Evolutionary conservation across 92 coral and sea anemone species (phyloP).

Genomic region (Montipora capitata): DNA sequence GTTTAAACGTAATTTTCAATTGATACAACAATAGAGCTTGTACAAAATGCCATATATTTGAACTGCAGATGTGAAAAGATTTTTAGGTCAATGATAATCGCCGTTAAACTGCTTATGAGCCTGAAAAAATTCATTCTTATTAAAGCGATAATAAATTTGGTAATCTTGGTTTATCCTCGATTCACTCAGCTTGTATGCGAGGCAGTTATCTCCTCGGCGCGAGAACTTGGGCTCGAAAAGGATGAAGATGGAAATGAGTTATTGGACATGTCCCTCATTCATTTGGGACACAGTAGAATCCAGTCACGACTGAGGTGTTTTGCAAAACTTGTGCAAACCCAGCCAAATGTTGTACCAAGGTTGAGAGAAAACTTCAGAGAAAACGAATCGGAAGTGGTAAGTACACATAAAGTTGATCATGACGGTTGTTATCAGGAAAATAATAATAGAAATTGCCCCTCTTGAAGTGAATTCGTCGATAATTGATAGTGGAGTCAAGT

Average conservation of each 20-base stretch:
- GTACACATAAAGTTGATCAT: neutral
- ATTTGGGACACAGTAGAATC: conserved; percentile 44
- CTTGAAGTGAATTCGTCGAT: too few species aligned
- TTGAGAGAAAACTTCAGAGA: neutral
- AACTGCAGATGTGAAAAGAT: too few species aligned
- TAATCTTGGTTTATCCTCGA: neutral
- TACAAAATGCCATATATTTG: too few species aligned
- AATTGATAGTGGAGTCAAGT: too few species aligned
- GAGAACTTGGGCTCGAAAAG: conserved; percentile 40
- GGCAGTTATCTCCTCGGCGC: conserved; percentile 58
- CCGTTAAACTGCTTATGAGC: too few species aligned
- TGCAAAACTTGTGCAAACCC: conserved; percentile 43
- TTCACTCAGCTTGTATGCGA: conserved; percentile 57
- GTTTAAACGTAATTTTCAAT: neutral
- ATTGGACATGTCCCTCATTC: conserved; percentile 63
- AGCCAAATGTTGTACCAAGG: conserved; percentile 39
- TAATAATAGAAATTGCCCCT: too few species aligned
- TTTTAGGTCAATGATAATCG: too few species aligned
- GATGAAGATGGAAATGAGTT: conserved; percentile 31
- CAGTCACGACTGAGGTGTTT: conserved; percentile 52
- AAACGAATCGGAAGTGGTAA: conserved; percentile 27
- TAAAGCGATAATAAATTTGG: neutral
- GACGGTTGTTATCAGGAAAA: too few species aligned
- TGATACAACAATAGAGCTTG: too few species aligned
- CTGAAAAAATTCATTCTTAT: neutral